A percentile compares a stretch with the other conserved stretches of the same genome.
Conservation (phyloP, 1,140 invertebrate genomes). For the Brachionus plicatilis region DNA sequence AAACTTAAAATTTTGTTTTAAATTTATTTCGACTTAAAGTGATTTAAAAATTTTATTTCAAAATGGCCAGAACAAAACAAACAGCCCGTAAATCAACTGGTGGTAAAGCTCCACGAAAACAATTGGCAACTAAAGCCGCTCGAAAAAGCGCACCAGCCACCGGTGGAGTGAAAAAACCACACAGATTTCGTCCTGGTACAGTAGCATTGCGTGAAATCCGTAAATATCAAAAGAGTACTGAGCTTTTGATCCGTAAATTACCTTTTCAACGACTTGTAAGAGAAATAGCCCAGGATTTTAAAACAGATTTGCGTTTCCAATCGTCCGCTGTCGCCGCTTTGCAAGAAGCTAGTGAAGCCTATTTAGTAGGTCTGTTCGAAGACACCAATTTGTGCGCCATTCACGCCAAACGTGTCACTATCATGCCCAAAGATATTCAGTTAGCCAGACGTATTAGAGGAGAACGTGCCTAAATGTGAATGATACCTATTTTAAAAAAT, state of each 20-base stretch:
- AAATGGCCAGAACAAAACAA: slow-evolving; percentile 69
- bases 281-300: slow-evolving; percentile 77
- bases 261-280: slow-evolving; percentile 77
- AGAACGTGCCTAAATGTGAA: slow-evolving; percentile 48
- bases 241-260: slow-evolving; percentile 72
- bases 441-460: slow-evolving; percentile 52
- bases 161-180: slow-evolving; percentile 61
- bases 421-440: slow-evolving; percentile 93
- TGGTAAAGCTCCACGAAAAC: slow-evolving; percentile 58
- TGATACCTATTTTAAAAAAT: slow-evolving; percentile 15
- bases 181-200: slow-evolving; percentile 66
- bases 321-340: slow-evolving; percentile 56
- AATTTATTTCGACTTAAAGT: not conserved
- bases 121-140: slow-evolving; percentile 63
- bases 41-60: slow-evolving; percentile 13
- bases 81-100: slow-evolving; percentile 66
- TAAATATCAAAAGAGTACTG: slow-evolving; percentile 76
- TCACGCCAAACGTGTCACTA: slow-evolving; percentile 86
- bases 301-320: slow-evolving; percentile 63
- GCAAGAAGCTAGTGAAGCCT: slow-evolving; percentile 78
- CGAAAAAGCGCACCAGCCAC: slow-evolving; percentile 59
- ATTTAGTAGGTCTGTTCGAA: slow-evolving; percentile 78
- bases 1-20: not conserved
- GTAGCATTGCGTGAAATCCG: slow-evolving; percentile 78
- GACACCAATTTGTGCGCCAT: slow-evolving; percentile 89